A percentile compares a stretch with the other conserved stretches of the same genome.
These are phyloP conservation scores for Brachionus rubens DNA, from an alignment of 1,140 invertebrate species.

Conservation along the genomic window DNA sequence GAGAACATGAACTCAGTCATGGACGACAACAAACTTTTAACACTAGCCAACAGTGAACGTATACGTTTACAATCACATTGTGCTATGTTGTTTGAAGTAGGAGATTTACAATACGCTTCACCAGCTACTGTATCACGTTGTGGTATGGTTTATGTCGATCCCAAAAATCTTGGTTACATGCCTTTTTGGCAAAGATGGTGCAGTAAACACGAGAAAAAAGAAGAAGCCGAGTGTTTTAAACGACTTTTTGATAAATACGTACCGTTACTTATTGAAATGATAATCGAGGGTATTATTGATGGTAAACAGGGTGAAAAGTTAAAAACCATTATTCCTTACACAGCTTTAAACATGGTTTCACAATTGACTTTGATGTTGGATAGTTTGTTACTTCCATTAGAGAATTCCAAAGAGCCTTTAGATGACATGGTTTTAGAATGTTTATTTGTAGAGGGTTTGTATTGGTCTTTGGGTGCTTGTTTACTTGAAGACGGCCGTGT, in stretches of 20 bases:
- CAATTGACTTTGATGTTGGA: slow-evolving; percentile 80
- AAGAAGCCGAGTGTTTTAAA: slow-evolving; percentile 55
- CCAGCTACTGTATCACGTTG: slow-evolving; percentile 61
- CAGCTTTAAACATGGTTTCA: slow-evolving; percentile 76
- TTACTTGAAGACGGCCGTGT: slow-evolving; percentile 68
- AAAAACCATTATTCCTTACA: slow-evolving; percentile 76
- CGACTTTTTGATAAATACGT: slow-evolving; percentile 73
- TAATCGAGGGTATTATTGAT: slow-evolving; percentile 70
- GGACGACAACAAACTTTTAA: slow-evolving; percentile 85
- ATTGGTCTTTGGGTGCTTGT: slow-evolving; percentile 77
- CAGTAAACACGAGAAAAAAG: slow-evolving; percentile 54
- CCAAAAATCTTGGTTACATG: slow-evolving; percentile 78
- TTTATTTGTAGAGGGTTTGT: slow-evolving; percentile 72
- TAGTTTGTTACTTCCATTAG: slow-evolving; percentile 55
- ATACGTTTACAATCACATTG: slow-evolving; percentile 77
- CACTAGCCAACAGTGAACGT: slow-evolving; percentile 81
- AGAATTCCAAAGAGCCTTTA: slow-evolving; percentile 59
- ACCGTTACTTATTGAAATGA: slow-evolving; percentile 68
- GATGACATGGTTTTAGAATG: slow-evolving; percentile 65
- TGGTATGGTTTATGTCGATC: slow-evolving; percentile 67
- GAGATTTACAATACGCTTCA: slow-evolving; percentile 71
- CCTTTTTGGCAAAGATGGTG: slow-evolving; percentile 79
- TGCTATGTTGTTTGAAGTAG: slow-evolving; percentile 81
- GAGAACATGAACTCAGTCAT: slow-evolving; percentile 95
- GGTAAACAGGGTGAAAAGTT: slow-evolving; percentile 69